phyloP scores from a whole-genome alignment of 2,797 vertebrate species.

The Sebastes kiyomatsui region DNA sequence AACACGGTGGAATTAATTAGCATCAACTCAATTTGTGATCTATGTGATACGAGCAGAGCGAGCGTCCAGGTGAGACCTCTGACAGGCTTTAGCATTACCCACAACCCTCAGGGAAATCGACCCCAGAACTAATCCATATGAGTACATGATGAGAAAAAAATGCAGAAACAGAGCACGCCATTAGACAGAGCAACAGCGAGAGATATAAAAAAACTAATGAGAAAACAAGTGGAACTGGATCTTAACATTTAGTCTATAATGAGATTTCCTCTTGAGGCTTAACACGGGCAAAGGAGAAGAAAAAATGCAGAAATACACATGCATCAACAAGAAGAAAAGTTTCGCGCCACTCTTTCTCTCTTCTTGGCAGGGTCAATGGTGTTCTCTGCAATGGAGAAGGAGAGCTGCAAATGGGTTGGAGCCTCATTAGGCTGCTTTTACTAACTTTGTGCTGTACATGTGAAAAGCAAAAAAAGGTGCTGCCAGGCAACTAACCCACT shows the following conservation, averaged over 20 bases:
- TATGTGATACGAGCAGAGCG: constrained; percentile 40
- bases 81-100: constrained; percentile 47
- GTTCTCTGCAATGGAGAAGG: constrained; percentile 4
- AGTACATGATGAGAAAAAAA: constrained; percentile 34
- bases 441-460: constrained; percentile 18
- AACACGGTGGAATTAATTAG: constrained; percentile 55
- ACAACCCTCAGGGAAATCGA: constrained; percentile 57
- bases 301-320: constrained; percentile 33
- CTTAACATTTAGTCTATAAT: constrained; percentile 42
- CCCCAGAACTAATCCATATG: constrained; percentile 58
- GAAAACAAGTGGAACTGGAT: constrained; percentile 38
- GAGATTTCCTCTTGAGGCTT: constrained; percentile 25
- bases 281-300: constrained; percentile 2
- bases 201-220: constrained; percentile 26
- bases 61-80: constrained; percentile 38
- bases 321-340: neutral
- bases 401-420: constrained; percentile 15
- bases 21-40: constrained; percentile 51
- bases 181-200: constrained; percentile 11
- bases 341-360: neutral
- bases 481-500: constrained; percentile 38
- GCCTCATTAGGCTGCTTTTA: constrained; percentile 4
- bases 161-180: constrained; percentile 19
- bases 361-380: constrained; percentile 18
- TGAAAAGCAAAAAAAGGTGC: constrained; percentile 9